Percentiles rank a stretch among this genome's conserved stretches.
These are phyloP conservation scores for Pseudonaja textilis DNA, from an alignment of 2,113 vertebrate species.

Conservation along the genomic window DNA sequence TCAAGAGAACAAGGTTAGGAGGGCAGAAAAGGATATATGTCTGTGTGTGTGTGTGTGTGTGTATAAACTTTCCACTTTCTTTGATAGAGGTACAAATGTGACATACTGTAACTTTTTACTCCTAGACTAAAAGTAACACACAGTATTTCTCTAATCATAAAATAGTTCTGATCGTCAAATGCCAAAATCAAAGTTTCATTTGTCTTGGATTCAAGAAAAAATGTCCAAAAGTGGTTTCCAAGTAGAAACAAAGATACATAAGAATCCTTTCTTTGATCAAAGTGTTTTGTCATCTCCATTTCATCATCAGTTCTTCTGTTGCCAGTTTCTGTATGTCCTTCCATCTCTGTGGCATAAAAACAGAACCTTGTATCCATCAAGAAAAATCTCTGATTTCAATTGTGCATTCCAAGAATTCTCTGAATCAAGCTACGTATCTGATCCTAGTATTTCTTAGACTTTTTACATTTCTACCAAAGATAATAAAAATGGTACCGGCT, in stretches of 20 bases:
- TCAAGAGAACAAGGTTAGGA: neutral
- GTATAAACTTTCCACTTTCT: neutral
- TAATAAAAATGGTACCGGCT: neutral
- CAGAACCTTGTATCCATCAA: neutral
- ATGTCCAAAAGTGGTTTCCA: neutral
- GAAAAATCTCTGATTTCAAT: neutral
- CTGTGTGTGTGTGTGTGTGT: no score
- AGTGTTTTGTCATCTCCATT: neutral
- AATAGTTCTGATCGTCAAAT: neutral
- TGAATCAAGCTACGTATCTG: neutral
- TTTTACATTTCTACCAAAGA: neutral
- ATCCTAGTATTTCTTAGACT: neutral
- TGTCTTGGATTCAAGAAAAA: neutral
- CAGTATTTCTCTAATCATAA: neutral
- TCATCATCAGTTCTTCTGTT: neutral
- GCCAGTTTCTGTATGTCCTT: neutral
- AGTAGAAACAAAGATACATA: neutral
- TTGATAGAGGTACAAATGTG: neutral
- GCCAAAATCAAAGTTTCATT: neutral
- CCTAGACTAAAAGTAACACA: neutral
- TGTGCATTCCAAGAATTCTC: neutral
- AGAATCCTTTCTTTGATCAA: neutral
- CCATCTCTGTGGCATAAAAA: neutral
- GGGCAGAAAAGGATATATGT: neutral
- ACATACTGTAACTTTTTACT: neutral